Percentiles rank a stretch among this genome's conserved stretches.
phyloP scores from a whole-genome alignment of 2,113 vertebrate species.

The Anarhynchus alexandrinus region DNA sequence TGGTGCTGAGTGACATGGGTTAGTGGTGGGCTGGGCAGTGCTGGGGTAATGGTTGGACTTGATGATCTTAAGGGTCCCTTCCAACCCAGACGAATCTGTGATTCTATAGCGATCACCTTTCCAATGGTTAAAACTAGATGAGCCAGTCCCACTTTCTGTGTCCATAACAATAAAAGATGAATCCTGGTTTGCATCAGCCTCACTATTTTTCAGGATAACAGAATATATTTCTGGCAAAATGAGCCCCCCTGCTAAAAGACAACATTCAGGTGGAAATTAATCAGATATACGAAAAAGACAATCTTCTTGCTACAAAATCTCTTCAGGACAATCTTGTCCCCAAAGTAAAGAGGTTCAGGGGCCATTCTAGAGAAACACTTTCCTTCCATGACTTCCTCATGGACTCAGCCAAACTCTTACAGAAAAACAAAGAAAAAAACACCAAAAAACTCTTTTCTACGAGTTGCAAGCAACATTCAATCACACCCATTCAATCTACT shows the following conservation, averaged over 20 bases:
- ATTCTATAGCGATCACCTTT: no score
- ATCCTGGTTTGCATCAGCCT: not conserved
- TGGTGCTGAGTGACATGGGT: no score
- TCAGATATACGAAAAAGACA: not conserved
- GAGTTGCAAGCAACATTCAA: not conserved
- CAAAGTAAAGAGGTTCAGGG: not conserved
- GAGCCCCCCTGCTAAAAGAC: rapidly evolving
- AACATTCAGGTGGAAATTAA: not conserved
- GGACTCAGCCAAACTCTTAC: not conserved
- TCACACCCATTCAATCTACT: rapidly evolving
- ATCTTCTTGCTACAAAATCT: not conserved
- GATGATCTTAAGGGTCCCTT: no score
- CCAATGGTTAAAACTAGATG: not conserved
- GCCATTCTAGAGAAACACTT: not conserved
- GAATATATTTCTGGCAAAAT: not conserved
- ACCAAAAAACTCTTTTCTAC: not conserved
- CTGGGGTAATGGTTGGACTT: no score
- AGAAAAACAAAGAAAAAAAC: not conserved
- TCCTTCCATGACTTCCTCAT: not conserved
- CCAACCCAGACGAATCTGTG: no score
- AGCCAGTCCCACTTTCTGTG: not conserved
- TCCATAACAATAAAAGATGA: not conserved
- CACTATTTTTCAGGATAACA: not conserved
- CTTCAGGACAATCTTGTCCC: not conserved
- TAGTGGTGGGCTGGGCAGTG: no score